Evolutionary conservation across 1,140 invertebrate genomes (phyloP), one percentile per base, ranked within the genome.

Genomic region (Aphelinus certus): DNA sequence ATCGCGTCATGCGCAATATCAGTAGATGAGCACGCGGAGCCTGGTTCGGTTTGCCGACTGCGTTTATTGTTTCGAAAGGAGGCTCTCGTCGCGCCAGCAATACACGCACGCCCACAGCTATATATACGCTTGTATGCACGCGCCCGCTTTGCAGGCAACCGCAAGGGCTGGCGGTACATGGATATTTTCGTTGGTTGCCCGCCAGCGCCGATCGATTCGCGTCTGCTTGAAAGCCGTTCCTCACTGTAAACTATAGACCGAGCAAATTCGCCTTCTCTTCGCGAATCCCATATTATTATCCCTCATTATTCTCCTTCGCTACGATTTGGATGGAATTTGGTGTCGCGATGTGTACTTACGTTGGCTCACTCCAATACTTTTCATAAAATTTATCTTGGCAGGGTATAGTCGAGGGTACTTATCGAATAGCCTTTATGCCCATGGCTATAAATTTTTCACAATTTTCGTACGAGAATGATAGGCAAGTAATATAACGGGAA

Each of bases 231-330:
- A 78, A 76, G 45, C 69, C 76, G 65, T 73, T 79, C 79, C 75
- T 77, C 71, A 79, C 76, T 81, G 78, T 81, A 84, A 84, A 84
- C 79, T 84, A 26, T 26, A 82, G 80, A 84, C 77, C 82, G 79
- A 83, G 79, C 78, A 77, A 75, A 75, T 72, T 69, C 76, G 75
- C 72, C 73, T 79, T 73, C 75, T 56, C 75, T 79, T 77, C 77
- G 78, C 78, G 26, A 26, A 26, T 26, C 26, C 26, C 26, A 26
- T 26, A 26, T 26, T 26, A 26, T 26, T 46, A 47, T 26, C 26
- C 26, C 26, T 42, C n/a, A 26, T 45, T 45, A 10, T 46, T 46
- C 73, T 74, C 46, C 1, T 64, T 42, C 62, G 63, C 26, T 26
- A 26, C 26, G 26, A 26, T 26, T 26, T 26, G 26, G 26, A 26